Evolutionary conservation across 2,797 vertebrate genomes (phyloP), one percentile per base, ranked within the genome.

Genomic region (Trachops cirrhosus): DNA sequence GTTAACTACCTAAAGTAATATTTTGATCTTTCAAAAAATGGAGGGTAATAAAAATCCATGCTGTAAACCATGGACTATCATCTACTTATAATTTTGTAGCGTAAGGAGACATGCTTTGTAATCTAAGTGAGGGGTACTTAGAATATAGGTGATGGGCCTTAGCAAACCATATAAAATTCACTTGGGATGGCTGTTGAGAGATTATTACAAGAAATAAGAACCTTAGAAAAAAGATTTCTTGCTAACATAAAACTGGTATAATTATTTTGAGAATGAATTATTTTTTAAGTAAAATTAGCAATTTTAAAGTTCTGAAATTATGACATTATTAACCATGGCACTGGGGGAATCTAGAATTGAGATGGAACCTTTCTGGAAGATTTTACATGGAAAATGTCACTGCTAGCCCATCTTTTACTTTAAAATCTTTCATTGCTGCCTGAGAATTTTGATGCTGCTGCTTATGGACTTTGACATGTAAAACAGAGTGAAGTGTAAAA

Each of bases 381-480:
- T 91, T 97, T 95, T 44, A 86, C 87, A 52, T 93, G 22, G 48
- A 86, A 95, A 96, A 84, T 54, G 5, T 70, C 48, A 39, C 22
- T 46, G 62, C n/a, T 54, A n/a, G 44, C 34, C 21, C 14, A 64
- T 26, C 18, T 77, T 96, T 87, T 70, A 77, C 52, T 59, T 94
- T 62, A 86, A 90, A 89, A 44, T 10, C 62, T 94, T 92, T 87
- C 44, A 70, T 70, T 71, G 67, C 12, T 34, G 24, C 92, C 26
- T 96, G 71, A 96, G 62, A 94, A 79, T 67, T 92, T 92, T 62
- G 73, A 71, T 95, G 29, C 34, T 26, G 32, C 79, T 87, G 80
- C 59, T 85, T 94, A 24, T 74, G 19, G 89, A 68, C 84, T 97
- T 94, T 94, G 91, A 96, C 95, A 97, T 96, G 79, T 88, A 94